A percentile compares a stretch with the other conserved stretches of the same genome.
Conservation (phyloP, 2,888 invertebrate genomes). For the Eudasyphora cyanicolor region DNA sequence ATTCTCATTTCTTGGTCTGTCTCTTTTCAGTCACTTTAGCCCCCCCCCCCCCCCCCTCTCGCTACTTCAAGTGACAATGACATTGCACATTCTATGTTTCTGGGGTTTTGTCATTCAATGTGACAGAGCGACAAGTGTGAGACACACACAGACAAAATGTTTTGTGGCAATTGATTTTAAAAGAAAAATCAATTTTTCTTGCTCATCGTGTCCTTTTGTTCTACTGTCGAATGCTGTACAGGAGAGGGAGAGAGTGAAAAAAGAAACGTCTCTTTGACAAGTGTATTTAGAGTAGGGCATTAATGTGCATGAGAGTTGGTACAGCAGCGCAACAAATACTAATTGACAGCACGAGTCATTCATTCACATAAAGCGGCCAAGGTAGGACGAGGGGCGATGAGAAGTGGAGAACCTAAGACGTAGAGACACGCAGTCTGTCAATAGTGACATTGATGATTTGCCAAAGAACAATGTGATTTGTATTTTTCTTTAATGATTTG, state of each 20-base stretch:
- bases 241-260: neutral
- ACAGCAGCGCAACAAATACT: neutral
- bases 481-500: too few species aligned
- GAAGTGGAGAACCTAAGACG: too few species aligned
- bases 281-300: neutral
- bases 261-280: slow-evolving; percentile 5
- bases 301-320: too few species aligned
- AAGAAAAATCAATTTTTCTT: slow-evolving; percentile 24
- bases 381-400: too few species aligned
- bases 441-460: too few species aligned
- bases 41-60: neutral
- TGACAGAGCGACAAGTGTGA: neutral
- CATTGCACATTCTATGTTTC: neutral
- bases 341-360: slow-evolving; percentile 22
- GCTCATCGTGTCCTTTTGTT: neutral
- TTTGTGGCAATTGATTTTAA: slow-evolving; percentile 21
- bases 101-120: neutral
- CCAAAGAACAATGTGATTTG: too few species aligned
- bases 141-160: slow-evolving; percentile 31
- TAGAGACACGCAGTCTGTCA: neutral
- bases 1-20: too few species aligned
- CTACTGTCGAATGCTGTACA: neutral
- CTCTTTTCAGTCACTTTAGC: too few species aligned
- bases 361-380: too few species aligned
- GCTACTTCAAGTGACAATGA: neutral